Conservation (phyloP, 92 coral and sea anemone species). For the Siderastrea radians region DNA sequence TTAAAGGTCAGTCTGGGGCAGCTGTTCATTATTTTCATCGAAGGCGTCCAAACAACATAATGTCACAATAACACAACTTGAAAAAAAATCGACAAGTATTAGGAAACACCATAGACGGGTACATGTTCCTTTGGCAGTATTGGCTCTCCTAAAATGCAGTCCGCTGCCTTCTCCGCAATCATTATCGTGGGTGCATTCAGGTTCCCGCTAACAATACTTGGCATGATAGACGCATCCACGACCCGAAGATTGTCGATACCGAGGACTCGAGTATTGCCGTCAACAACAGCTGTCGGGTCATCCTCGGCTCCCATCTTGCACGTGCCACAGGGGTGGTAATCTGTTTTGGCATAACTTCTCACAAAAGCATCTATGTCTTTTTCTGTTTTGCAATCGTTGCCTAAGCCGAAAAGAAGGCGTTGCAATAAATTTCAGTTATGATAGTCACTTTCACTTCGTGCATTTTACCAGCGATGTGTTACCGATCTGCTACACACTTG, state of each 20-base stretch:
- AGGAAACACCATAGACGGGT: conserved; percentile 58
- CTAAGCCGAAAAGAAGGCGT: conserved; percentile 22
- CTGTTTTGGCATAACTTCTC: conserved; percentile 70
- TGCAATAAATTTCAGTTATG: not conserved
- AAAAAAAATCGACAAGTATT: not conserved
- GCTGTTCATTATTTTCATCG: too few relatives aligned
- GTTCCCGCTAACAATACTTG: conserved; percentile 79
- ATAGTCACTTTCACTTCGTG: too few relatives aligned
- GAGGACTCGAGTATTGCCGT: conserved; percentile 66
- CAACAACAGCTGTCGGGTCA: conserved; percentile 83
- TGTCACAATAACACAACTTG: not conserved
- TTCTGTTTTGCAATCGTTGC: conserved; percentile 58
- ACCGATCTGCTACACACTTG: too few relatives aligned
- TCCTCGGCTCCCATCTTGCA: conserved; percentile 81
- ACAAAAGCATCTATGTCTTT: conserved; percentile 73
- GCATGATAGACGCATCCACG: conserved; percentile 87
- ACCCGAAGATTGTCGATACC: conserved; percentile 82
- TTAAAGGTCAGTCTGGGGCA: too few relatives aligned
- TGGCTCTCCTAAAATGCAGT: conserved; percentile 65
- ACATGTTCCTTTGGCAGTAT: conserved; percentile 74
- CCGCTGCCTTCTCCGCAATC: conserved; percentile 90
- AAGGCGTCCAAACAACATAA: too few relatives aligned
- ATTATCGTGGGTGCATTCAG: conserved; percentile 86
- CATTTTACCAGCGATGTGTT: too few relatives aligned
- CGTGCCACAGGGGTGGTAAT: conserved; percentile 86